Base-by-base conservation (phyloP, 2,797 vertebrate species). In the Phataginus tricuspis region DNA sequence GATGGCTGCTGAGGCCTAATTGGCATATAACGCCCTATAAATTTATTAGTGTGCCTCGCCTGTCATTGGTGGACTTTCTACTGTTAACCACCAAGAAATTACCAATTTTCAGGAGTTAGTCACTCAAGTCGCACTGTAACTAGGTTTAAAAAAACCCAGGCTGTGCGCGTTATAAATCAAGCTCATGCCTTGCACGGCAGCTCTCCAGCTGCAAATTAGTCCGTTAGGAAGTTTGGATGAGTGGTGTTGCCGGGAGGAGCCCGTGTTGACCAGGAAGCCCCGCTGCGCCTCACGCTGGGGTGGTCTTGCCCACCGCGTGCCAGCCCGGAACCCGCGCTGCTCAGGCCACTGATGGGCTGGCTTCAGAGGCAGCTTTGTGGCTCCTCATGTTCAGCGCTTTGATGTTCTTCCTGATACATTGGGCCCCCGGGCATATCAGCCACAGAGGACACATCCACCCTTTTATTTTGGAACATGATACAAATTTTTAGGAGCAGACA, bases 11-110 rank as follows among this genome's bases (percentile, higher is more conserved):
- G 89, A 90, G 95, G 74, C 96, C 98, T 98, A 98, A 98, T 98
- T 98, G 98, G 98, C 98, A 96, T 97, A 97, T 98, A 98, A 98
- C 95, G 96, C 98, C 95, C 98, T 98, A 98, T 98, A 98, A 98
- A 98, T 98, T 98, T 98, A 98, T 98, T 98, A 98, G 98, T 66
- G 21, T 84, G 92, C 95, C 75, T 93, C 72, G 79, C 96, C 83
- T 97, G 97, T 96, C 96, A 98, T 98, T 98, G 98, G 98, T 23
- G 23, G 96, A 63, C 86, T 51, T 91, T 94, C 95, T 95, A 63
- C 94, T 97, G 98, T 94, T 97, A 98, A 98, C 95, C 98, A 98
- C 97, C 97, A 98, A 98, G 98, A 98, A 98, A 98, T 98, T 98
- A 98, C 97, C 98, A 95, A 98, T 98, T 98, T 98, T 98, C 98